Evolutionary conservation across 23 tunicate species (phyloP), one percentile per base, ranked within the genome.

Genomic region (Ciona savignyi): DNA sequence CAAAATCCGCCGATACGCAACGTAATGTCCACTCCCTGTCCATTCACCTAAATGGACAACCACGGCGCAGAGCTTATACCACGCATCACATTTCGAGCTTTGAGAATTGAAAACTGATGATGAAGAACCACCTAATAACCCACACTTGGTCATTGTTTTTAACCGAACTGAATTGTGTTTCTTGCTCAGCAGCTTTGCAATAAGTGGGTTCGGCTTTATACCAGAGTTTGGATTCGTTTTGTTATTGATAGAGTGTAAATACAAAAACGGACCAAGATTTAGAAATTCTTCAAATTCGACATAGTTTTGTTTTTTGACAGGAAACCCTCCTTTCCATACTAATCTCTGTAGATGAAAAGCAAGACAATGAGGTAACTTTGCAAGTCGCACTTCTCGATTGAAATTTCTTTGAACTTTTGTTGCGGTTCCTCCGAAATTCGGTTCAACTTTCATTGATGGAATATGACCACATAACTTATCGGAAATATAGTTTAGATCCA

Each of bases 271-370:
- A 49, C 32, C 23, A 3, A 73, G 11, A 35, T 84, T 51, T 19
- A 84, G 48, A 0, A 77, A 29, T 48, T 73, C 75, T 4, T 84
- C 71, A 68, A 81, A 85, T 9, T 79, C 71, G 51, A 85, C 63
- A 33, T 34, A 70, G 25, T 79, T 75, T 56, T 66, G 25, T 25
- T 81, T 62, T 68, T 85, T 90, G 19, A 67, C 71, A 25, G 97
- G 97, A 31, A 64, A 75, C 0, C 97, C 97, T 1, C 60, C 68
- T 30, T 65, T 60, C 97, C 97, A 90, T 0, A 77, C 83, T 1
- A 90, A 68, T 11, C 97, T 70, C 60, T 90, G 83, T 32, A 90
- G 33, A 70, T 90, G 97, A 62, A 90, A 79, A 76, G 90, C 83
- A 30, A 90, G 63, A 64, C 85, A 83, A 0, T 69, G 70, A 0